Evolutionary conservation across 1,140 invertebrate genomes (phyloP).

Genomic region (Euura saliciscinereae): DNA sequence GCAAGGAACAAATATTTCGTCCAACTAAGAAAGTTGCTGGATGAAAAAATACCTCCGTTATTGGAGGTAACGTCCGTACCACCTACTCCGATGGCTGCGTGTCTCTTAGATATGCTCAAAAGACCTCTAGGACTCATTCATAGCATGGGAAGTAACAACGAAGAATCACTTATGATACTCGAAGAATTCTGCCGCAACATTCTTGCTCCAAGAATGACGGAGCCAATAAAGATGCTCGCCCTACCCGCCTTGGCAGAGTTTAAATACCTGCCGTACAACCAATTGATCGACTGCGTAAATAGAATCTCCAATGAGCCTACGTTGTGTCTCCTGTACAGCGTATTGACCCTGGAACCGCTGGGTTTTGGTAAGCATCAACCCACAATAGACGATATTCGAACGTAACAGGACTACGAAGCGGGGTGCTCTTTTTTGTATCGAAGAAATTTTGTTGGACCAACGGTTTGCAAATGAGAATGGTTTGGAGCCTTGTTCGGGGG

Average conservation of each 20-base stretch:
- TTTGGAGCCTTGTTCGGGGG: too few species aligned
- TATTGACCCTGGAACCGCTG: constrained; percentile 70
- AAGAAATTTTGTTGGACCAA: too few species aligned
- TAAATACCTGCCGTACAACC: constrained; percentile 56
- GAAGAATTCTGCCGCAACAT: constrained; percentile 46
- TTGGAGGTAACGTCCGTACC: constrained; percentile 71
- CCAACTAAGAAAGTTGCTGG: constrained; percentile 72
- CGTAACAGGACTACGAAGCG: neutral
- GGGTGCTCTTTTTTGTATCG: too few species aligned
- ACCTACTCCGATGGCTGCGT: constrained; percentile 77
- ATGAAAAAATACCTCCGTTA: constrained; percentile 73
- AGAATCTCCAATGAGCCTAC: constrained; percentile 47
- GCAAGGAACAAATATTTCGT: constrained; percentile 71
- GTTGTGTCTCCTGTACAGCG: constrained; percentile 64
- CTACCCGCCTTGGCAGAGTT: constrained; percentile 59
- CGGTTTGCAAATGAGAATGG: too few species aligned
- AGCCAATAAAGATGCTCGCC: constrained; percentile 54
- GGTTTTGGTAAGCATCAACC: constrained; percentile 62
- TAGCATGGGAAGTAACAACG: constrained; percentile 34
- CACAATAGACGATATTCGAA: neutral
- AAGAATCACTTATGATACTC: constrained; percentile 50
- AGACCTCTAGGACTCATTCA: constrained; percentile 69
- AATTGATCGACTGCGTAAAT: constrained; percentile 59
- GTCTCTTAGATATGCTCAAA: constrained; percentile 77
- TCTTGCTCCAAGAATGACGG: constrained; percentile 50